Evolutionary conservation across 2,113 vertebrate genomes (phyloP).

Genomic region (Microcebus lehilahytsara): DNA sequence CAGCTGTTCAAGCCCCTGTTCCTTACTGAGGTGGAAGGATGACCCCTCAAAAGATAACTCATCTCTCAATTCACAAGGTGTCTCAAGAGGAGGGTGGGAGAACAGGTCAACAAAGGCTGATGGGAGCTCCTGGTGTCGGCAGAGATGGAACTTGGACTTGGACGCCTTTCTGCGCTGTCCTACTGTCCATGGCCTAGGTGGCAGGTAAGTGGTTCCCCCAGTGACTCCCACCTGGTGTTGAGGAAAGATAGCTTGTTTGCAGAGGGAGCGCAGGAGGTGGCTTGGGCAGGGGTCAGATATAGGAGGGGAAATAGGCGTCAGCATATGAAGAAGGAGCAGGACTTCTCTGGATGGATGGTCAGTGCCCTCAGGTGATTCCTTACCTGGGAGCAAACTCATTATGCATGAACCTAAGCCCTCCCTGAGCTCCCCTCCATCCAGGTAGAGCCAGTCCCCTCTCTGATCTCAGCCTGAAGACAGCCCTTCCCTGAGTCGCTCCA

Average conservation of each 20-base stretch:
- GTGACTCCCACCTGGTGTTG: not conserved
- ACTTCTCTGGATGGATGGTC: not conserved
- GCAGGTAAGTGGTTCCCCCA: constrained; percentile 64
- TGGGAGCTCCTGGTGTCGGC: constrained; percentile 59
- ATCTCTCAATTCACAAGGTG: constrained; percentile 18
- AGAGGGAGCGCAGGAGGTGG: not conserved
- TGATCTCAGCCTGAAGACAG: not conserved
- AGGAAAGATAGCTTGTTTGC: not conserved
- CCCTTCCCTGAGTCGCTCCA: not conserved
- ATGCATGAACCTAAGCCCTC: not conserved
- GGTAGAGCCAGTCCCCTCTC: not conserved
- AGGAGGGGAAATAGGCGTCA: not conserved
- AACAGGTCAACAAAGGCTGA: constrained; percentile 52
- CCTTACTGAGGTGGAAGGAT: not conserved
- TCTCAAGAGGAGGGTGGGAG: constrained; percentile 37
- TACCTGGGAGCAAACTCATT: not conserved
- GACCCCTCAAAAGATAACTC: constrained; percentile 18
- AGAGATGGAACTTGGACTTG: constrained; percentile 68
- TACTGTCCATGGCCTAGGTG: not conserved
- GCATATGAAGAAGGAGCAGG: not conserved
- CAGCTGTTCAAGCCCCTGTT: not conserved
- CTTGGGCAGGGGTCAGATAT: not conserved
- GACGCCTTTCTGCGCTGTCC: constrained; percentile 45
- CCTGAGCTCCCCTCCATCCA: not conserved
- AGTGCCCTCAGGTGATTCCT: not conserved